Evolutionary conservation across 2,113 vertebrate genomes (phyloP), one percentile per base, ranked within the genome.

Genomic region (Chamaea fasciata): DNA sequence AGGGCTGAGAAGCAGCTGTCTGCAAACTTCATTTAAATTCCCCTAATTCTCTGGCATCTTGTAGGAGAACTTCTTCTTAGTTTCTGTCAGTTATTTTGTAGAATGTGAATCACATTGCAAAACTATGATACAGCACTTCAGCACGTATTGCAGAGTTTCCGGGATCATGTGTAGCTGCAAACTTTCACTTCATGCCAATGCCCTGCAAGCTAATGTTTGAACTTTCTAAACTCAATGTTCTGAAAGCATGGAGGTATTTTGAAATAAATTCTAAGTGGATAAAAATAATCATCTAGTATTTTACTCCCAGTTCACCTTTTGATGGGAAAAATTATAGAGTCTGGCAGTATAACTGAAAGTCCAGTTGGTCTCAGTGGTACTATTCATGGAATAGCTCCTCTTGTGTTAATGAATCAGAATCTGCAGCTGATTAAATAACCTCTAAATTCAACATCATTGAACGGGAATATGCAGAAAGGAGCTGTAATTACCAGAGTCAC

Each of bases 161-260:
- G 44, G 92, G 80, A 39, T 84, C 90, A 46, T 18, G 60, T 57
- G 80, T 63, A 78, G 71, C 92, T 96, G 92, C 93, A 95, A 89
- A 96, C 95, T 97, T 97, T 96, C 93, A 92, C 96, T 97, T 96
- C 93, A 82, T 64, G 73, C 90, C 71, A 63, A 15, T 14, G 73
- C 71, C 33, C 80, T 83, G 69, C 31, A 33, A 23, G 6, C 47
- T 41, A 20, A 27, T 49, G 94, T 68, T 62, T 87, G 95, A 95
- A 64, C 80, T 96, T 89, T 87, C 91, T 95, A 89, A 94, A 93
- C 49, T 53, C 52, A 41, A 1, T 78, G 83, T 90, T 92, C 94
- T 84, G 90, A 87, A 92, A 87, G 69, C 35, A 33, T 41, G n/a
- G 71, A 81, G 22, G 33, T 78, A 68, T 92, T 94, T 97, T 94